Conservation (phyloP, 23 tunicate genomes). For the Styela clava region DNA sequence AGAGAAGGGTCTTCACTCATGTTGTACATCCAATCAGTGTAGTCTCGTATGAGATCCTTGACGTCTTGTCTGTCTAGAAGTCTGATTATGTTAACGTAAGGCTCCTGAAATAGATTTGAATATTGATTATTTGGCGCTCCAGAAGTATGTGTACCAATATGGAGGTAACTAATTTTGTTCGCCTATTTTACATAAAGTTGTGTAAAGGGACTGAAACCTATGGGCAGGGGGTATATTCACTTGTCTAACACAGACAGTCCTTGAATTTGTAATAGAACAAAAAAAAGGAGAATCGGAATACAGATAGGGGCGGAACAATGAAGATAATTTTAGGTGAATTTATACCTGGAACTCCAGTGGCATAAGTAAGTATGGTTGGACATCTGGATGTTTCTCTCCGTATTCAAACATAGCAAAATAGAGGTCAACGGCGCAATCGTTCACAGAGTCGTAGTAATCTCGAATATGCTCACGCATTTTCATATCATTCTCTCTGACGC, state of each 20-base stretch:
- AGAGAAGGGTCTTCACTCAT: background rate
- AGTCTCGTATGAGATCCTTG: background rate
- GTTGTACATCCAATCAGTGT: background rate
- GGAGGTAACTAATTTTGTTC: no score
- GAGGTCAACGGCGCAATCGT: background rate
- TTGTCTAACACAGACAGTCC: no score
- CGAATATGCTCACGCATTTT: background rate
- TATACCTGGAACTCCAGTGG: background rate
- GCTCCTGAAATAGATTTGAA: background rate
- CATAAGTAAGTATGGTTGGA: background rate
- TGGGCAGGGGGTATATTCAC: no score
- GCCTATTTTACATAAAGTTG: no score
- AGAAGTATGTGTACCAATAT: no score
- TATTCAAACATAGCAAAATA: background rate
- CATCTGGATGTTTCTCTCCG: background rate
- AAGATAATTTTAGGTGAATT: no score
- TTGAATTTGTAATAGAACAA: no score
- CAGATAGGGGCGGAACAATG: no score
- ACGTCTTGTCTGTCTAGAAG: constrained; percentile 3
- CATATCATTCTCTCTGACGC: background rate
- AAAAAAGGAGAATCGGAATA: no score
- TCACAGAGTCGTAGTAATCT: background rate
- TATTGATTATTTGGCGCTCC: no score
- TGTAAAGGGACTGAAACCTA: no score
- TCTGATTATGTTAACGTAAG: background rate